phyloP scores from a whole-genome alignment of 2,113 vertebrate genomes.

The Mola mola region DNA sequence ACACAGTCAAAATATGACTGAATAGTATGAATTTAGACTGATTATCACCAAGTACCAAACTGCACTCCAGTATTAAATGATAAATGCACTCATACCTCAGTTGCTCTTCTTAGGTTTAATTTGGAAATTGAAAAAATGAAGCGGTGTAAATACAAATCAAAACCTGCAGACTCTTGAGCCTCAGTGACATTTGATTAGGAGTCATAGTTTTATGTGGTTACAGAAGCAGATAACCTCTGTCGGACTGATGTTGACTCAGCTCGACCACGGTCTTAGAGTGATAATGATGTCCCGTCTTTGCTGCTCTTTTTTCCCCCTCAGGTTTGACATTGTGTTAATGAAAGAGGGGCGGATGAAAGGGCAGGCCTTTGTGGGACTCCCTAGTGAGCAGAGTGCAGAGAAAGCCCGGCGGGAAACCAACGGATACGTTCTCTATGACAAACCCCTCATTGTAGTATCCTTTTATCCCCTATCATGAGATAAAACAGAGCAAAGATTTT shows the following conservation, averaged over 20 bases:
- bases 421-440: slow-evolving; percentile 92
- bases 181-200: background rate
- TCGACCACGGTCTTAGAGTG: slow-evolving; percentile 6
- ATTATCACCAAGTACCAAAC: too few species aligned
- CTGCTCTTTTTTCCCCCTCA: slow-evolving; percentile 55
- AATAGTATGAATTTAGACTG: too few species aligned
- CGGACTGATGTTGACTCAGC: background rate
- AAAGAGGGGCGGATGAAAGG: slow-evolving; percentile 99
- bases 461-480: slow-evolving; percentile 64
- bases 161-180: slow-evolving; percentile 3
- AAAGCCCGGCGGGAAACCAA: slow-evolving; percentile 95
- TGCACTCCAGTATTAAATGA: too few species aligned
- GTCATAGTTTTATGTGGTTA: background rate
- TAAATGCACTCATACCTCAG: too few species aligned
- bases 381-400: slow-evolving; percentile 90
- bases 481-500: background rate
- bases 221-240: background rate
- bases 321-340: slow-evolving; percentile 98
- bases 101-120: too few species aligned
- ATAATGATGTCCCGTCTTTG: slow-evolving; percentile 35
- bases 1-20: too few species aligned
- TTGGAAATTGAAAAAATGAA: background rate
- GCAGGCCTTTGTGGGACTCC: slow-evolving; percentile 95
- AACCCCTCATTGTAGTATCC: slow-evolving; percentile 98
- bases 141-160: background rate